Percentiles rank a stretch among this genome's conserved stretches.
These are phyloP conservation scores for Apotomis turbidana DNA, from an alignment of 2,888 invertebrate genomes.

Conservation along the genomic window DNA sequence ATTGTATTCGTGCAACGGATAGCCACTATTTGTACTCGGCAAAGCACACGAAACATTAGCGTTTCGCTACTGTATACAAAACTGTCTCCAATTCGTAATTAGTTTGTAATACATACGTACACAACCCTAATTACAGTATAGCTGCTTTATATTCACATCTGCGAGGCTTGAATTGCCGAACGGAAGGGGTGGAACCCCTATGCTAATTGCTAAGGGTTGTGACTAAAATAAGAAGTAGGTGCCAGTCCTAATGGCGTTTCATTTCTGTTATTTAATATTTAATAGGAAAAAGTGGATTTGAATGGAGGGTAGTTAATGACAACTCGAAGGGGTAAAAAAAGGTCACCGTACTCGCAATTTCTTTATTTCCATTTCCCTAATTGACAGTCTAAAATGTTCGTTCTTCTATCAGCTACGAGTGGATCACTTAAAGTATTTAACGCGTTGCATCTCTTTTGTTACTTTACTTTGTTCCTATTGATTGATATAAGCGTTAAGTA, in stretches of 20 bases:
- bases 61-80: conserved; percentile 20
- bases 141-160: conserved; percentile 45
- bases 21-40: conserved; percentile 17
- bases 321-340: conserved; percentile 23
- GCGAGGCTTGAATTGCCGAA: conserved; percentile 52
- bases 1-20: conserved; percentile 13
- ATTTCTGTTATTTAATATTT: conserved; percentile 41
- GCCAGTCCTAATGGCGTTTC: conserved; percentile 36
- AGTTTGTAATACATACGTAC: conserved; percentile 32
- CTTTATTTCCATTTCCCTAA: conserved; percentile 7
- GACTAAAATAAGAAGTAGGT: conserved; percentile 56
- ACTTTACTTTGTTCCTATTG: not conserved
- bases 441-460: not conserved
- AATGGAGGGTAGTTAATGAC: conserved; percentile 1
- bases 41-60: conserved; percentile 23
- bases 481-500: no score
- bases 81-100: conserved; percentile 36
- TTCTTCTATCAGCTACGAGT: not conserved
- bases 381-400: conserved; percentile 6
- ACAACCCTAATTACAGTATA: conserved; percentile 38
- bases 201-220: conserved; percentile 57
- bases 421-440: not conserved
- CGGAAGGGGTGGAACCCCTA: conserved; percentile 50
- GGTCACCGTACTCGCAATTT: conserved; percentile 14
- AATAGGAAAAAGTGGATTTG: conserved; percentile 33